Conservation (phyloP, 2,888 invertebrate species). For the Sesia apiformis region DNA sequence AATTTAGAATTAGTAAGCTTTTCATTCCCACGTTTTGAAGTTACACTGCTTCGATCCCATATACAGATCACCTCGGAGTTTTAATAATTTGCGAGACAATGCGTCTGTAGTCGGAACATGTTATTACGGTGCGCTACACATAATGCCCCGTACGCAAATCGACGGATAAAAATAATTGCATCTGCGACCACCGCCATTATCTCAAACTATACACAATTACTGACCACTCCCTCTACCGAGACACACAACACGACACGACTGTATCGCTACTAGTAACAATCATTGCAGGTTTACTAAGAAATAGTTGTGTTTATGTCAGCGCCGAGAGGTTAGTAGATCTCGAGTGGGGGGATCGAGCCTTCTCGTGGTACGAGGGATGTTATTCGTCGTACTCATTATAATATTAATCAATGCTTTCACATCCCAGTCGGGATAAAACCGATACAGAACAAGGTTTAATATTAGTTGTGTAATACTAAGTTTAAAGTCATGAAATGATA, state of each 20-base stretch:
- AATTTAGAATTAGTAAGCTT: too few relatives aligned
- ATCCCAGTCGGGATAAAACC: constrained; percentile 37
- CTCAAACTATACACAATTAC: constrained; percentile 61
- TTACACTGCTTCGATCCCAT: too few relatives aligned
- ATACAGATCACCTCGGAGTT: neutral
- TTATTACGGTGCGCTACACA: neutral
- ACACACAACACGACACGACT: neutral
- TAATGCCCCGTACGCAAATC: neutral
- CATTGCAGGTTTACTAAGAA: neutral
- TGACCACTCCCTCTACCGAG: constrained; percentile 25
- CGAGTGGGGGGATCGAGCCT: neutral
- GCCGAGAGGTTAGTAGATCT: neutral
- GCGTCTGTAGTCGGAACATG: neutral
- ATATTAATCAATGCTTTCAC: constrained; percentile 64
- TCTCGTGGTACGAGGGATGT: constrained; percentile 12
- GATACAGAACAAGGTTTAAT: constrained; percentile 37
- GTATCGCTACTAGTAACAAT: neutral
- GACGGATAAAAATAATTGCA: constrained; percentile 56
- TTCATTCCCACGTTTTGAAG: too few relatives aligned
- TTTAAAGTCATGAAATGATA: constrained; percentile 33
- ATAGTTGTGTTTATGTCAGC: neutral
- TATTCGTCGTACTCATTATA: constrained; percentile 56
- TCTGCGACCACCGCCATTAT: constrained; percentile 49
- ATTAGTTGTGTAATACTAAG: constrained; percentile 45
- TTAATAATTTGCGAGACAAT: neutral